Evolutionary conservation across 2,888 invertebrate species (phyloP).

Genomic region (Pandemis heparana): DNA sequence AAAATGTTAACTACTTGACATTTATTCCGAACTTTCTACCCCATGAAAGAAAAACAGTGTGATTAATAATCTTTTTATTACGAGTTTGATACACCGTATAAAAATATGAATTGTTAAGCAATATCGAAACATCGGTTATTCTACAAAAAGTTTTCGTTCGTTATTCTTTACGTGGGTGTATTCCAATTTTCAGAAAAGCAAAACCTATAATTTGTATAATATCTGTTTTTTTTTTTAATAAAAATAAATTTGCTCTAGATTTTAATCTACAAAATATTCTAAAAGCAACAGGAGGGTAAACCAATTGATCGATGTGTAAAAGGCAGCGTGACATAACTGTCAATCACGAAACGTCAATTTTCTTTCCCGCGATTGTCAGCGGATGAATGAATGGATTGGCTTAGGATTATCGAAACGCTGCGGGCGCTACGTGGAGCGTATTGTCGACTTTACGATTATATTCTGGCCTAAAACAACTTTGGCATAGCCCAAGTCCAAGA

Average conservation of each 20-base stretch:
- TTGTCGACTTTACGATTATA: conserved; percentile 8
- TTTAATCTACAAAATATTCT: neutral
- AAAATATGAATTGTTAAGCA: neutral
- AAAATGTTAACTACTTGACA: neutral
- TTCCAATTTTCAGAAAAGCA: no score
- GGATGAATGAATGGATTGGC: conserved; percentile 59
- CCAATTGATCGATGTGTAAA: conserved; percentile 25
- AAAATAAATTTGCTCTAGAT: neutral
- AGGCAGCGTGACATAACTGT: conserved; percentile 30
- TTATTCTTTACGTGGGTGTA: no score
- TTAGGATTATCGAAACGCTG: conserved; percentile 50
- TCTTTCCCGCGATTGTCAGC: conserved; percentile 57
- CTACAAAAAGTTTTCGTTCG: no score
- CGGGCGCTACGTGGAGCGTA: conserved; percentile 50
- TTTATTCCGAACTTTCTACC: neutral
- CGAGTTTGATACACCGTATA: neutral
- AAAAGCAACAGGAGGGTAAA: conserved; percentile 5
- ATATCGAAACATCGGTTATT: no score
- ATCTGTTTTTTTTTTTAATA: neutral
- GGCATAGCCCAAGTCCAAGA: no score
- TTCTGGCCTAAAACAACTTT: conserved; percentile 25
- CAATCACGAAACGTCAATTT: conserved; percentile 47
- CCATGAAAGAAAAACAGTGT: neutral
- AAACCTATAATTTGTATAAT: neutral
- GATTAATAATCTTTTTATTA: neutral